Conservation (phyloP, 2,797 vertebrate species). For the Parauchenoglanis ngamensis region DNA sequence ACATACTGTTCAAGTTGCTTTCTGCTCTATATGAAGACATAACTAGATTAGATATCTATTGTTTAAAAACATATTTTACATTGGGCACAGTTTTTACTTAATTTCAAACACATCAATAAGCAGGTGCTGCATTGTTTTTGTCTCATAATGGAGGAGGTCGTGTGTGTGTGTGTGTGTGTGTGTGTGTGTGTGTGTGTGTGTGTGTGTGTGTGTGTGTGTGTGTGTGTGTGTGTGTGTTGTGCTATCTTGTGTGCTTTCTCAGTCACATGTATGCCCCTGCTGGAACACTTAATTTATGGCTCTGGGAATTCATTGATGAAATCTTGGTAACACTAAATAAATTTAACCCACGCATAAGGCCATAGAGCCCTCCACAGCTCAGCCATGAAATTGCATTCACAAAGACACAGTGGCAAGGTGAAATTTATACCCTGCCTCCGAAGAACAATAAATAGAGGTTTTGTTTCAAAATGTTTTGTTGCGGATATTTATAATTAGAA, state of each 20-base stretch:
- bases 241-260: constrained; percentile 27
- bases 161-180: constrained; percentile 32
- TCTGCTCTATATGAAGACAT: too few relatives aligned
- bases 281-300: constrained; percentile 57
- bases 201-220: constrained; percentile 24
- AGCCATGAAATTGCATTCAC: constrained; percentile 60
- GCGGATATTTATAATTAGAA: too few relatives aligned
- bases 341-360: constrained; percentile 49
- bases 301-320: constrained; percentile 57
- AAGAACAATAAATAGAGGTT: neutral
- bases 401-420: neutral
- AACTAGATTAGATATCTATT: neutral
- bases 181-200: constrained; percentile 16
- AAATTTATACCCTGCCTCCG: neutral
- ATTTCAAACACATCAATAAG: constrained; percentile 15
- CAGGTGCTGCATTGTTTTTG: constrained; percentile 14
- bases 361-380: constrained; percentile 65
- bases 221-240: constrained; percentile 22
- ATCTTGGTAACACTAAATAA: constrained; percentile 50
- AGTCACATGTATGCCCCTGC: constrained; percentile 46
- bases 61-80: neutral
- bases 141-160: constrained; percentile 13
- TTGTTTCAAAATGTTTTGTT: too few relatives aligned
- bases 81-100: neutral
- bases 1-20: neutral